Evolutionary conservation across 37 sponge, comb jelly and placozoan species (phyloP), one percentile per base, ranked within the genome.

Genomic region (Halisarca cf. caerulea): DNA sequence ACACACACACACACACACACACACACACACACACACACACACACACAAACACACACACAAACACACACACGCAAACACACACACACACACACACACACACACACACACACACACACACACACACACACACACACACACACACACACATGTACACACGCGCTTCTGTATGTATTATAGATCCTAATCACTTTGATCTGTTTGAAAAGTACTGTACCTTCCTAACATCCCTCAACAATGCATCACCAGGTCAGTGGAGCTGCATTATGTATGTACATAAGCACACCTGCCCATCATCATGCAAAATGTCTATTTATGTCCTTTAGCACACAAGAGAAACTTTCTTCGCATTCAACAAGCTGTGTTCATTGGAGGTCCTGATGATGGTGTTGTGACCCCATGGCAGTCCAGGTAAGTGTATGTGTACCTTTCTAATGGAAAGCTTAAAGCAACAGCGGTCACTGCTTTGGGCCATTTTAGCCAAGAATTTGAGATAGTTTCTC

Each of bases 381-480:
- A 97, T 86, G 96, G 95, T 37, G 97, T 97, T 39, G 90, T 97
- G 14, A 97, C 93, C 3, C 97, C 97, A 3, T 97, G 97, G 97
- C 96, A 97, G 57, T 97, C 97, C 44, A 97, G 96, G 96, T 95
- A n/a, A n/a, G n/a, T n/a, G n/a, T n/a, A n/a, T n/a, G n/a, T n/a
- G n/a, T n/a, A n/a, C n/a, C n/a, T n/a, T n/a, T n/a, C n/a, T n/a
- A n/a, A n/a, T n/a, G n/a, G n/a, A n/a, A n/a, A n/a, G n/a, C n/a
- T n/a, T n/a, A n/a, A n/a, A n/a, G n/a, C n/a, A n/a, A n/a, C n/a
- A n/a, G n/a, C n/a, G n/a, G n/a, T n/a, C n/a, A n/a, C n/a, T n/a
- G n/a, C n/a, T n/a, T n/a, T n/a, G n/a, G n/a, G n/a, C n/a, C n/a
- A n/a, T n/a, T n/a, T n/a, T n/a, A n/a, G n/a, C n/a, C n/a, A n/a